Conservation (phyloP, 2,888 invertebrate genomes). For the Protophormia terraenovae region DNA sequence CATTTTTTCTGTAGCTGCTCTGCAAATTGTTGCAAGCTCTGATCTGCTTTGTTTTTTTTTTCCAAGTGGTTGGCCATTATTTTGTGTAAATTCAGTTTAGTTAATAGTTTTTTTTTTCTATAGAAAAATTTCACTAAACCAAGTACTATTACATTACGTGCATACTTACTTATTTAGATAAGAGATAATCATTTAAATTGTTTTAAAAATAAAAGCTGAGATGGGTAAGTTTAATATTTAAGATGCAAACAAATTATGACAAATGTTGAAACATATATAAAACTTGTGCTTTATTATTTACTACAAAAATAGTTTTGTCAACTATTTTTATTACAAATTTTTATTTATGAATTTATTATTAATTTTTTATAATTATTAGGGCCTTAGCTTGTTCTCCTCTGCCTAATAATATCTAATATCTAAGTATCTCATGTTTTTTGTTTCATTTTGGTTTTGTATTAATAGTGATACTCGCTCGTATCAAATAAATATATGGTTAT, state of each 20-base stretch:
- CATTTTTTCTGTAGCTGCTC: not conserved
- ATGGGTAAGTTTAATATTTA: not conserved
- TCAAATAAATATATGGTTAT: constrained; percentile 59
- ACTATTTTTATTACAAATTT: no score
- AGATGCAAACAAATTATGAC: no score
- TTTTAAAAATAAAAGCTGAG: constrained; percentile 5
- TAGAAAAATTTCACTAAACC: constrained; percentile 58
- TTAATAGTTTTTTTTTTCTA: constrained; percentile 64
- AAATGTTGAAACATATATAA: no score
- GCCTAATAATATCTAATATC: constrained; percentile 36
- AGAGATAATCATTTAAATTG: constrained; percentile 62
- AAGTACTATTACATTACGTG: constrained; percentile 45
- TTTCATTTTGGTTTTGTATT: constrained; percentile 1
- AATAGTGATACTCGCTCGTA: constrained; percentile 31
- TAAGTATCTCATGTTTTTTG: constrained; percentile 30
- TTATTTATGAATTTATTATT: no score
- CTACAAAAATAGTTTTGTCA: no score
- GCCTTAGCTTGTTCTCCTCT: not conserved
- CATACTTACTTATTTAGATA: constrained; percentile 48
- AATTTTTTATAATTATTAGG: no score
- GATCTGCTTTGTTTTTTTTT: constrained; percentile 38
- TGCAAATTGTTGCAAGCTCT: constrained; percentile 16
- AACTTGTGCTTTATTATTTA: no score
- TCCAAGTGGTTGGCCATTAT: constrained; percentile 12
- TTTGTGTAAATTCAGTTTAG: constrained; percentile 39